phyloP scores from a whole-genome alignment of 2,888 invertebrate species.

The Philaethria dido region DNA sequence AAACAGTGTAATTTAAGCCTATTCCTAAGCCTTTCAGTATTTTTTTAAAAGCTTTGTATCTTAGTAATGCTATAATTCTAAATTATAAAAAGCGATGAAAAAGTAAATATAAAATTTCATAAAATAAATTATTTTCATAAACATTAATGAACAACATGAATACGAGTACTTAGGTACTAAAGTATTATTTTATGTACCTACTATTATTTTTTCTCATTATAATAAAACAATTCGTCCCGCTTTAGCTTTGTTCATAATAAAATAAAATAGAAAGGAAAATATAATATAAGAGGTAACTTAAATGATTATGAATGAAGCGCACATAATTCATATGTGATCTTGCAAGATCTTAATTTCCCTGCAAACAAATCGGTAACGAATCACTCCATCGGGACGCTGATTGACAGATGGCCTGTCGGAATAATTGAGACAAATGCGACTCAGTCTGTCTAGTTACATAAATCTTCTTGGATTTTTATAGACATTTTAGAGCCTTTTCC shows the following conservation, averaged over 20 bases:
- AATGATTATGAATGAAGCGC: background rate
- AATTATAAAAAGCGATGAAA: too few relatives aligned
- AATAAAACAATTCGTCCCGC: background rate
- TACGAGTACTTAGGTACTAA: too few relatives aligned
- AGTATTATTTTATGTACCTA: too few relatives aligned
- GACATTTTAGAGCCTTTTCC: constrained; percentile 49
- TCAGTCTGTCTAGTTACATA: constrained; percentile 66
- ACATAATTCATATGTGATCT: constrained; percentile 22
- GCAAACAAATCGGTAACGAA: constrained; percentile 64
- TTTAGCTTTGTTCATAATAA: too few relatives aligned
- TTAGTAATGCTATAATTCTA: too few relatives aligned
- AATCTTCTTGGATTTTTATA: constrained; percentile 61
- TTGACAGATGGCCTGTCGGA: constrained; percentile 80
- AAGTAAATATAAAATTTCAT: too few relatives aligned
- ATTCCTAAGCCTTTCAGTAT: too few relatives aligned
- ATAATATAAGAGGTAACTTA: background rate
- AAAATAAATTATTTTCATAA: too few relatives aligned
- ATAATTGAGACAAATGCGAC: constrained; percentile 80
- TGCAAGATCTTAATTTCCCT: constrained; percentile 39
- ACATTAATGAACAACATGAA: too few relatives aligned
- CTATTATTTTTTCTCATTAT: background rate
- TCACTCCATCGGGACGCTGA: constrained; percentile 76
- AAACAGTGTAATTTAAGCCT: too few relatives aligned
- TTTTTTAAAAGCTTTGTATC: too few relatives aligned
- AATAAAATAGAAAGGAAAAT: too few relatives aligned